Evolutionary conservation across 2,113 vertebrate species (phyloP).

Genomic region (Crotophaga sulcirostris): DNA sequence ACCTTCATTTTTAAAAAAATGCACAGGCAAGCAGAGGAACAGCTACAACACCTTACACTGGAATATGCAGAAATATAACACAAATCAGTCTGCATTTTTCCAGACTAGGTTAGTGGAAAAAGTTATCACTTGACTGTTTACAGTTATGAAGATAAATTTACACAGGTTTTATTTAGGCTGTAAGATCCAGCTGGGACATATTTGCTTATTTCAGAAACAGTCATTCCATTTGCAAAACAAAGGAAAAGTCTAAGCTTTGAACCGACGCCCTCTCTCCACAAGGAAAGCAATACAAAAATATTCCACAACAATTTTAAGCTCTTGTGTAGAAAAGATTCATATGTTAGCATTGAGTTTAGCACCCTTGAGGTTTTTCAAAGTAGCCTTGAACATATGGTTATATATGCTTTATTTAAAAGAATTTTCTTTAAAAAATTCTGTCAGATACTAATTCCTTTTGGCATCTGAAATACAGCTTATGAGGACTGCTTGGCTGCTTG

Average conservation of each 20-base stretch:
- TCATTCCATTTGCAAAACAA: constrained; percentile 8
- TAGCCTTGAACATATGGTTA: not conserved
- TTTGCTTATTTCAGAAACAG: constrained; percentile 4
- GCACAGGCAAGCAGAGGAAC: not conserved
- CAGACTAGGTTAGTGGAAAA: not conserved
- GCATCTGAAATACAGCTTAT: not conserved
- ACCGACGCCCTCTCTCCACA: not conserved
- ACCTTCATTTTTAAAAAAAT: not conserved
- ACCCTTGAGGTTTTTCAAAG: not conserved
- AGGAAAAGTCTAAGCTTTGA: not conserved
- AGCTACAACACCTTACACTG: not conserved
- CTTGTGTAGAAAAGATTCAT: not conserved
- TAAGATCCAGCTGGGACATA: not conserved
- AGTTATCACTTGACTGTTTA: not conserved
- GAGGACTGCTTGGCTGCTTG: not conserved
- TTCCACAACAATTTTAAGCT: not conserved
- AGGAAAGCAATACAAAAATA: not conserved
- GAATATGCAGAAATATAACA: not conserved
- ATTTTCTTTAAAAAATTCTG: not conserved
- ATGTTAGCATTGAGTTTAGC: not conserved
- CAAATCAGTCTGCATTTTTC: not conserved
- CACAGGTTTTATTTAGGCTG: constrained; percentile 11
- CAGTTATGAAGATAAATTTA: not conserved
- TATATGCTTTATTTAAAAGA: not conserved
- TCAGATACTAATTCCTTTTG: not conserved